Conservation (phyloP, 2,113 vertebrate genomes). For the Bubo scandiacus region DNA sequence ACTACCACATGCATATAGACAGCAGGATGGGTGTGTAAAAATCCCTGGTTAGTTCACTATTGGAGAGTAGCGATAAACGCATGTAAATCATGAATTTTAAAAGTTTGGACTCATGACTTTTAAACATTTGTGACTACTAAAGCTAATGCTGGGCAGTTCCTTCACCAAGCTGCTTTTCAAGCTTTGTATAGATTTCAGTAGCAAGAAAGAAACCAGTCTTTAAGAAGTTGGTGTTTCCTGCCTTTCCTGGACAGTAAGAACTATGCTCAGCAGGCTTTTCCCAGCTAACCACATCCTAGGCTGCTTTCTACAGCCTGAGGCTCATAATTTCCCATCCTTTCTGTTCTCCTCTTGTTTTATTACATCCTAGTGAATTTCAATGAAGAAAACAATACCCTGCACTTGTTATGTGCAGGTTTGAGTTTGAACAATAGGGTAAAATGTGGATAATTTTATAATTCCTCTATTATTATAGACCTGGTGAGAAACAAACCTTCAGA, state of each 20-base stretch:
- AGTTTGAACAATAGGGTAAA: background rate
- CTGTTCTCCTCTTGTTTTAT: background rate
- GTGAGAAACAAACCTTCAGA: background rate
- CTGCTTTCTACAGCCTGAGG: background rate
- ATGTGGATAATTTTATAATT: background rate
- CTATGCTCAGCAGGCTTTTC: background rate
- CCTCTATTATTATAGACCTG: background rate
- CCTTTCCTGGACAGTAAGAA: background rate
- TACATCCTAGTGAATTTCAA: background rate
- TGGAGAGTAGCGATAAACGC: background rate
- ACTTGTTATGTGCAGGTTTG: background rate
- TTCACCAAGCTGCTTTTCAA: background rate
- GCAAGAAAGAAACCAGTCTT: background rate
- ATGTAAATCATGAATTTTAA: background rate
- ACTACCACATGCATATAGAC: background rate
- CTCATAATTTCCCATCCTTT: background rate
- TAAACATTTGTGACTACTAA: background rate
- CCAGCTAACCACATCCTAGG: background rate
- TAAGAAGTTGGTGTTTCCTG: background rate
- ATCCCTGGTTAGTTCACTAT: background rate
- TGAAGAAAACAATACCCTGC: background rate
- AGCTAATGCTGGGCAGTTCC: background rate
- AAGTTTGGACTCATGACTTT: background rate
- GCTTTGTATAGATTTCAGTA: background rate
- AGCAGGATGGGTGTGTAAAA: background rate